Base-by-base conservation (phyloP, 2,888 invertebrate genomes). In the Rhyacophila evoluta region DNA sequence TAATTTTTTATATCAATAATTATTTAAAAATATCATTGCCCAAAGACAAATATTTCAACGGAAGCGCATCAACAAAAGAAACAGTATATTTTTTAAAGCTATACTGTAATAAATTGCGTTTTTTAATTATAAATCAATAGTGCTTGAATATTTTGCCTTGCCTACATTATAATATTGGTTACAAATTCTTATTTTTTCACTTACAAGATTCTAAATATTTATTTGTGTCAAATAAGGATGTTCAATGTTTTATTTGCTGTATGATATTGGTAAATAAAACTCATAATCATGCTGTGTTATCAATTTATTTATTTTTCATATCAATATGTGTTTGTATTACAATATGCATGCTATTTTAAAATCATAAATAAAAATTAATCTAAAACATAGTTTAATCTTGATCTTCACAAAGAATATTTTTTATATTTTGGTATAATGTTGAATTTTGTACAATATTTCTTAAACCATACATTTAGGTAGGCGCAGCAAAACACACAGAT, bases 261-360 rank as follows among this genome's bases (percentile, higher is more conserved):
- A 33, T 4, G 6, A 4, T 33, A 33, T 2, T 33, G 19, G 55
- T 55, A 25, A 55, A 55, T 25, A 55, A 55, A 55, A 55, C 10
- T 55, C 55, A 55, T 19, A 1, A 8, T 55, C 1, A 33, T 33
- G 29, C 55, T 19, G 19, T 55, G 55, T 19, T 55, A 19, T 19
- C 55, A 55, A 19, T 19, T 55, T 55, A 55, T 55, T 55, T 55
- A 55, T 55, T 33, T 33, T 33, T 33, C 2, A 33, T 55, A 55
- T 55, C 55, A 55, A 55, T 55, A 55, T 55, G 55, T 55, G 25
- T 55, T 55, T 55, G 55, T 55, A 55, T 55, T 55, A 55, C 55
- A 55, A 25, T 55, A 55, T 25, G 55, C 55, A 55, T 55, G 55
- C 55, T 25, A 25, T 25, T 55, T 55, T 55, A n/a, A 55, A 55